Evolutionary conservation across 2,113 vertebrate species (phyloP).

Genomic region (Fukomys damarensis): DNA sequence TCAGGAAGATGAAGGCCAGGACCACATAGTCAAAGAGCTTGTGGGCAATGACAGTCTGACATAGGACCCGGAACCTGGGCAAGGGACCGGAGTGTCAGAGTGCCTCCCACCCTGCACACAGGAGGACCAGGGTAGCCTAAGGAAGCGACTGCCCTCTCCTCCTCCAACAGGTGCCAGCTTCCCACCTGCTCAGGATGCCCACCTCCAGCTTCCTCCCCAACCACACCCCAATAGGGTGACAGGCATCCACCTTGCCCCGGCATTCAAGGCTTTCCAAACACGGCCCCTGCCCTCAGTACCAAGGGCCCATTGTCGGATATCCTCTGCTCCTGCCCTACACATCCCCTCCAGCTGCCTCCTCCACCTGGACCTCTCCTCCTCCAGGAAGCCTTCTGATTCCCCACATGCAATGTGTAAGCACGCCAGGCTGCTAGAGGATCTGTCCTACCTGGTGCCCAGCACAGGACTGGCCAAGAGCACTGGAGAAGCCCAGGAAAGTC

Average conservation of each 20-base stretch:
- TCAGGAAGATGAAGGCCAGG: conserved; percentile 98
- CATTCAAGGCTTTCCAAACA: background rate
- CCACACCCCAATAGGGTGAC: background rate
- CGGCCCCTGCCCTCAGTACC: background rate
- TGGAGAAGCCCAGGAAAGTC: background rate
- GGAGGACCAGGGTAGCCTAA: background rate
- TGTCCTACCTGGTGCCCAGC: background rate
- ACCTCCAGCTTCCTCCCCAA: background rate
- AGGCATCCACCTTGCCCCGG: background rate
- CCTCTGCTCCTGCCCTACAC: background rate
- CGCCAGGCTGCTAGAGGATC: background rate
- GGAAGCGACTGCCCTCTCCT: background rate
- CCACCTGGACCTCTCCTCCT: background rate
- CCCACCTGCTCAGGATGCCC: background rate
- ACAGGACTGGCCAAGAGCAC: background rate
- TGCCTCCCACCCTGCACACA: background rate
- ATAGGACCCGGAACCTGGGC: conserved; percentile 95
- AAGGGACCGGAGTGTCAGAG: background rate
- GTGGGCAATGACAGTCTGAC: conserved; percentile 97
- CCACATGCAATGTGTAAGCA: background rate
- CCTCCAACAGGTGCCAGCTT: background rate
- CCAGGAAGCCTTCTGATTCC: background rate
- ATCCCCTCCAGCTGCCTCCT: background rate
- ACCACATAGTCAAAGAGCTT: conserved; percentile 98
- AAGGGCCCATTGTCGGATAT: rapidly evolving